phyloP scores from a whole-genome alignment of 2,797 vertebrate genomes.

The Todus mexicanus region DNA sequence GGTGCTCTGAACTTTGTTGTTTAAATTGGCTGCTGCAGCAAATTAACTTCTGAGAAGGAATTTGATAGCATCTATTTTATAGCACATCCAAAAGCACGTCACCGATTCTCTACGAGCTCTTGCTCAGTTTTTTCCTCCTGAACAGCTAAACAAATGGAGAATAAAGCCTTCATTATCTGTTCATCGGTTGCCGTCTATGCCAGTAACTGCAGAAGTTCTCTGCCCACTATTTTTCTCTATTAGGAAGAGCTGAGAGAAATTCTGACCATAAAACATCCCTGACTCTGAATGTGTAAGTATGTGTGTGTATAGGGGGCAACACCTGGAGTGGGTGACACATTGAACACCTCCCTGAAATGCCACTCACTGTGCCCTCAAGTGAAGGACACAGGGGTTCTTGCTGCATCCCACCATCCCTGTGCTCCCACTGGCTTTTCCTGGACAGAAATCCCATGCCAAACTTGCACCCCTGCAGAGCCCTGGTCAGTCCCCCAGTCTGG shows the following conservation, averaged over 20 bases:
- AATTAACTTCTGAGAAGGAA: not conserved
- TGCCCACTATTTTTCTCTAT: not conserved
- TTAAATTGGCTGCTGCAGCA: not conserved
- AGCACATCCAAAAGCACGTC: not conserved
- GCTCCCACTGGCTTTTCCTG: not conserved
- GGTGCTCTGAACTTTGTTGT: not conserved
- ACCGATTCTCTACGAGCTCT: not conserved
- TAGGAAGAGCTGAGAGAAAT: not conserved
- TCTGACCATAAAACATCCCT: not conserved
- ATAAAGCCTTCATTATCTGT: conserved; percentile 15
- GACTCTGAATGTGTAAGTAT: not conserved
- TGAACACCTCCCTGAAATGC: not conserved
- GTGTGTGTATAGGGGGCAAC: not conserved
- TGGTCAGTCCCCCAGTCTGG: not conserved
- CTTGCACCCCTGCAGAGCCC: not conserved
- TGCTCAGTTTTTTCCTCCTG: not conserved
- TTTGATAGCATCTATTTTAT: not conserved
- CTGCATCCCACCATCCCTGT: not conserved
- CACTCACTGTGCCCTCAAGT: not conserved
- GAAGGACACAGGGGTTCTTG: not conserved
- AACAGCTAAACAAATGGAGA: conserved; percentile 19
- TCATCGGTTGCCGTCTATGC: not conserved
- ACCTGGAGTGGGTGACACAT: not conserved
- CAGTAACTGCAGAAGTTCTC: not conserved
- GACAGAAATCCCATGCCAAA: not conserved